Evolutionary conservation across 2,888 invertebrate genomes (phyloP).

Genomic region (Plagiodera versicolora): DNA sequence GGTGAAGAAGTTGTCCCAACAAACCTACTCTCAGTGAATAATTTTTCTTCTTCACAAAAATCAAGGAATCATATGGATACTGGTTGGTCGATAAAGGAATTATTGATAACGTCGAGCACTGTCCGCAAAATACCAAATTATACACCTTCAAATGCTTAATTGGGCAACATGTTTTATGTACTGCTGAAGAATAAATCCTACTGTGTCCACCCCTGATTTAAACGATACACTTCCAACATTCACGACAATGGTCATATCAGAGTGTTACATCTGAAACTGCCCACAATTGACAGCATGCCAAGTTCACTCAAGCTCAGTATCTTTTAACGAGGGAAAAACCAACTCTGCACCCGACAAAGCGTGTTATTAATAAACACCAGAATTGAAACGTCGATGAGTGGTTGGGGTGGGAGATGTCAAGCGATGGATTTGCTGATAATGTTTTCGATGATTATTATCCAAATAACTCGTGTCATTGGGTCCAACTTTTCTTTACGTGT

Average conservation of each 20-base stretch:
- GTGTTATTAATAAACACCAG: slow-evolving; percentile 3
- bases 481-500: neutral
- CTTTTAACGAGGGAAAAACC: slow-evolving; percentile 4
- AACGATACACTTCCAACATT: neutral
- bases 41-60: too few species aligned
- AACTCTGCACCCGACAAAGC: slow-evolving; percentile 3
- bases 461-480: neutral
- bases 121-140: too few species aligned
- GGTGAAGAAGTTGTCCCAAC: neutral
- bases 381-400: slow-evolving; percentile 3
- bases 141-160: too few species aligned
- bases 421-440: neutral
- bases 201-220: neutral
- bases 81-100: too few species aligned
- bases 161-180: too few species aligned
- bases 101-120: too few species aligned
- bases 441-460: neutral
- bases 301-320: neutral
- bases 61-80: too few species aligned
- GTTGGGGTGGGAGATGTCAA: neutral
- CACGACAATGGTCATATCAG: neutral
- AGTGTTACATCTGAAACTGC: neutral
- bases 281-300: slow-evolving; percentile 3
- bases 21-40: too few species aligned
- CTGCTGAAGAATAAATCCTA: neutral